These are phyloP conservation scores for Arnoldichthys spilopterus DNA, from an alignment of 2,797 vertebrate genomes.

Conservation along the genomic window DNA sequence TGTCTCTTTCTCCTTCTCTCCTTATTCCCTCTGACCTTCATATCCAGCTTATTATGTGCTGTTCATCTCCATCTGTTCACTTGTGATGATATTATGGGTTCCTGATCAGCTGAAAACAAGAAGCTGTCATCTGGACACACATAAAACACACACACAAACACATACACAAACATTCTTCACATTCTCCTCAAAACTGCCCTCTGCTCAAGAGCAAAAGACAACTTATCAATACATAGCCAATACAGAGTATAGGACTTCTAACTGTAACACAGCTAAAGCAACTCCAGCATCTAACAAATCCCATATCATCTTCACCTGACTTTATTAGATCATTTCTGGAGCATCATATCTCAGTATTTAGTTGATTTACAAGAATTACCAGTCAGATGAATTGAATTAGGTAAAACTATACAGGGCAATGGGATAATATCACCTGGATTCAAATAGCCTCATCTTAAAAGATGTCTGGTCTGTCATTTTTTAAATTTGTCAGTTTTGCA, in stretches of 20 bases:
- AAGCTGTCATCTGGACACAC: conserved; percentile 8
- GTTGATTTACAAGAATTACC: not conserved
- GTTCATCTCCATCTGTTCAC: conserved; percentile 27
- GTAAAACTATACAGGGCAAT: not conserved
- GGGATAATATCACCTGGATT: not conserved
- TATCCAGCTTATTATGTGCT: conserved; percentile 20
- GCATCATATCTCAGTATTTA: not conserved
- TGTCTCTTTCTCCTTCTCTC: not conserved
- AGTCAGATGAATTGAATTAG: not conserved
- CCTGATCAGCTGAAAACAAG: conserved; percentile 26
- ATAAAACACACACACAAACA: not conserved
- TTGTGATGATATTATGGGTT: conserved; percentile 15
- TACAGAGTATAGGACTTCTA: not conserved
- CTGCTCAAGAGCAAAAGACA: not conserved
- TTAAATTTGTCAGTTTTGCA: too few species aligned
- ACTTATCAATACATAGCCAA: too few species aligned
- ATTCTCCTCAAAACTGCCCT: not conserved
- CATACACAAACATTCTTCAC: not conserved
- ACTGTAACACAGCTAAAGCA: not conserved
- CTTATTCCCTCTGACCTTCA: not conserved
- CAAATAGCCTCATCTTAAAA: too few species aligned
- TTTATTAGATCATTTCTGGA: too few species aligned
- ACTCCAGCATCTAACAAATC: too few species aligned
- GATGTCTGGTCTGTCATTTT: too few species aligned
- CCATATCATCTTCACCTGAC: too few species aligned